Percentiles rank a stretch among this genome's conserved stretches.
Evolutionary conservation across 1,140 invertebrate species (phyloP).

Genomic region (Leucophenga varia): DNA sequence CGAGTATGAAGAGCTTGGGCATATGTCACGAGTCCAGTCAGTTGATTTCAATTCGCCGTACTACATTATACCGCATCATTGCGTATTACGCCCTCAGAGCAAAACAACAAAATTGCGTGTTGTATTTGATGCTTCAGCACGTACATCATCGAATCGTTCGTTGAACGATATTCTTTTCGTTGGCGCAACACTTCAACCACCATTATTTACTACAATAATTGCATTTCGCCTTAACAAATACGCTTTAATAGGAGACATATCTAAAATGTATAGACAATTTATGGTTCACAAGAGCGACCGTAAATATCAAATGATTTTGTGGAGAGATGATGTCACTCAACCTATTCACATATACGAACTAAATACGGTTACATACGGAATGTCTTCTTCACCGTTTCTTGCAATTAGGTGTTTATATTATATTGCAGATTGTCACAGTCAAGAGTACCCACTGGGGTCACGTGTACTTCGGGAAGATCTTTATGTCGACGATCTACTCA

Average conservation of each 20-base stretch:
- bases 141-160: neutral
- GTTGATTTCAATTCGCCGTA: no score
- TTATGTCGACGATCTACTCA: no score
- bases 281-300: slow-evolving; percentile 13
- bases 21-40: neutral
- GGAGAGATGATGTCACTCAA: slow-evolving; percentile 25
- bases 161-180: no score
- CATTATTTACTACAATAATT: slow-evolving; percentile 34
- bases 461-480: no score
- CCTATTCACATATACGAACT: slow-evolving; percentile 19
- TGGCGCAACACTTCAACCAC: slow-evolving; percentile 3
- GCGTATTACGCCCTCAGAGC: no score
- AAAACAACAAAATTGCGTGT: no score
- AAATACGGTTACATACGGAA: slow-evolving; percentile 33
- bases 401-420: slow-evolving; percentile 30
- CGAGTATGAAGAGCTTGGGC: neutral
- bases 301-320: slow-evolving; percentile 50
- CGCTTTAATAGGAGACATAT: slow-evolving; percentile 20
- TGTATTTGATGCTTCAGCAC: no score
- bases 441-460: no score
- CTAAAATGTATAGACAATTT: no score
- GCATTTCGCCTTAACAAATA: no score
- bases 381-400: slow-evolving; percentile 42
- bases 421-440: slow-evolving; percentile 36
- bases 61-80: no score